Evolutionary conservation across 2,888 invertebrate genomes (phyloP).

Genomic region (Spisula subtruncata): DNA sequence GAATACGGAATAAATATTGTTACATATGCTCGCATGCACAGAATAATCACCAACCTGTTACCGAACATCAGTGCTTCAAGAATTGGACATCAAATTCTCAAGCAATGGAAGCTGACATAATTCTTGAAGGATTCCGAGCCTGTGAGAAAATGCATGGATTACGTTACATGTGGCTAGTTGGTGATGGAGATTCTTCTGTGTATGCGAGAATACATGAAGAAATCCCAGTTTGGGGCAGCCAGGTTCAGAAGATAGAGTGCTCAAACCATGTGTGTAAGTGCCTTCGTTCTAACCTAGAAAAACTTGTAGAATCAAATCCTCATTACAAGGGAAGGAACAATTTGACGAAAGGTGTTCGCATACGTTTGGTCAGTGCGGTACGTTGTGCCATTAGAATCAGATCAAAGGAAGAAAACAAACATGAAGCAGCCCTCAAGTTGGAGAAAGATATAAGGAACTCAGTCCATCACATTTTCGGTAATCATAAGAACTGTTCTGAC

Average conservation of each 20-base stretch:
- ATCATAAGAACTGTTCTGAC: conserved; percentile 57
- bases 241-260: too few relatives aligned
- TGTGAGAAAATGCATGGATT: conserved; percentile 64
- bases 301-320: conserved; percentile 43
- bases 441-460: conserved; percentile 66
- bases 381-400: conserved; percentile 57
- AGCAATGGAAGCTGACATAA: background rate
- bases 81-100: too few relatives aligned
- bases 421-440: conserved; percentile 30
- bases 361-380: conserved; percentile 26
- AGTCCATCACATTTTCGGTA: conserved; percentile 61
- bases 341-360: conserved; percentile 43
- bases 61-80: too few relatives aligned
- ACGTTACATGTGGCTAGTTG: conserved; percentile 63
- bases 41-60: background rate
- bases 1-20: conserved; percentile 70
- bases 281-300: conserved; percentile 46
- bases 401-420: conserved; percentile 43
- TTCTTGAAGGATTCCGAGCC: conserved; percentile 60
- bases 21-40: conserved; percentile 46
- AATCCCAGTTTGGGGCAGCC: conserved; percentile 38
- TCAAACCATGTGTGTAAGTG: conserved; percentile 60
- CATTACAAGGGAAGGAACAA: conserved; percentile 39
- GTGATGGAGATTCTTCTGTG: conserved; percentile 44
- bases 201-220: conserved; percentile 41